phyloP scores from a whole-genome alignment of 2,113 vertebrate species.

The Amblyopsis rosae region DNA sequence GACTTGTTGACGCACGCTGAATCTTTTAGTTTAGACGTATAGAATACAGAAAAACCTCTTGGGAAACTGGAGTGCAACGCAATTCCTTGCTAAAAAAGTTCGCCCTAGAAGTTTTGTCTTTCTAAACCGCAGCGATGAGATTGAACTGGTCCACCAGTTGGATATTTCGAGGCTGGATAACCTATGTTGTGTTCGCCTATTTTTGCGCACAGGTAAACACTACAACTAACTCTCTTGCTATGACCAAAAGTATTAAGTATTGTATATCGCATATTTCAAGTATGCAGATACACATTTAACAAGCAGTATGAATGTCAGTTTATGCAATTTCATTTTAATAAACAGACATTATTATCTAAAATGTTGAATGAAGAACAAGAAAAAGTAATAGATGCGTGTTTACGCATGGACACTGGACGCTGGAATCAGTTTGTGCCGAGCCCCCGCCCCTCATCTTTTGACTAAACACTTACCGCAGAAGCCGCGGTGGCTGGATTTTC shows the following conservation, averaged over 20 bases:
- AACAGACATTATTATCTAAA: neutral
- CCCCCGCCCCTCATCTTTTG: slow-evolving; percentile 33
- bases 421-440: slow-evolving; percentile 63
- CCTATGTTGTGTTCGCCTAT: slow-evolving; percentile 52
- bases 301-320: neutral
- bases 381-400: slow-evolving; percentile 7
- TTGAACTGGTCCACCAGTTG: slow-evolving; percentile 64
- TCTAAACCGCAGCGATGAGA: slow-evolving; percentile 64
- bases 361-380: neutral
- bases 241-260: too few relatives aligned
- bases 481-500: slow-evolving; percentile 7
- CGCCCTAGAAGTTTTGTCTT: neutral
- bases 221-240: too few relatives aligned
- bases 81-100: slow-evolving; percentile 10
- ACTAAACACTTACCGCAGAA: slow-evolving; percentile 38
- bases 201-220: slow-evolving; percentile 72
- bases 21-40: neutral
- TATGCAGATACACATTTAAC: too few relatives aligned
- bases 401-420: neutral
- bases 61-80: neutral
- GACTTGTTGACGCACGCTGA: neutral
- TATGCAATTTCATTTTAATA: slow-evolving; percentile 14
- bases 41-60: neutral
- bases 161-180: slow-evolving; percentile 79
- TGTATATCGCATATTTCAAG: too few relatives aligned